A percentile compares a stretch with the other conserved stretches of the same genome.
phyloP scores from a whole-genome alignment of 2,113 vertebrate species.

The Brachyistius frenatus region DNA sequence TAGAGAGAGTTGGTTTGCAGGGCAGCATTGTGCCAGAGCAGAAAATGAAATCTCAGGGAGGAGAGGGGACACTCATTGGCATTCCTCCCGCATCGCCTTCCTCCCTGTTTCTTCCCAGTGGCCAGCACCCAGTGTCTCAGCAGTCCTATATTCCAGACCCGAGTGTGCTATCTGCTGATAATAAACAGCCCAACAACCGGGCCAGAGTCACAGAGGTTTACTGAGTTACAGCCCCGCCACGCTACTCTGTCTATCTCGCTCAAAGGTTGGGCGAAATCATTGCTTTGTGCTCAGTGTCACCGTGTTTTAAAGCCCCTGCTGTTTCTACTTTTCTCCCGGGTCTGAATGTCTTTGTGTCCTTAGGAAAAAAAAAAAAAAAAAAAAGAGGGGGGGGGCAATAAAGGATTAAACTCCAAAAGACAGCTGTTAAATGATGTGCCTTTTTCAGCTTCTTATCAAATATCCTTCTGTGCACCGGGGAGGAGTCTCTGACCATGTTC shows the following conservation, averaged over 20 bases:
- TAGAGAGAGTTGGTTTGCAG: conserved; percentile 44
- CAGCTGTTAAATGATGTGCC: conserved; percentile 68
- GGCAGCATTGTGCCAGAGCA: conserved; percentile 36
- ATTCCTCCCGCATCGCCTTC: conserved; percentile 71
- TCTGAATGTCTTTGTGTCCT: conserved; percentile 55
- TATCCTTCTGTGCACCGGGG: conserved; percentile 46
- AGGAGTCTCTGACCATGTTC: conserved; percentile 65
- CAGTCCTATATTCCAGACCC: conserved; percentile 64
- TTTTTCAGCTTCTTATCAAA: conserved; percentile 64
- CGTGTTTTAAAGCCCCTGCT: conserved; percentile 45
- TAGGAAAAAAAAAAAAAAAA: not conserved
- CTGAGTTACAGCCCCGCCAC: conserved; percentile 45
- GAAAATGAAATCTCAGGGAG: conserved; percentile 66
- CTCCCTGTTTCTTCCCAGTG: conserved; percentile 66
- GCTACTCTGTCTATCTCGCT: conserved; percentile 26
- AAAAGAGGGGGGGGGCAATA: conserved; percentile 37
- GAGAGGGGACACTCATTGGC: conserved; percentile 77
- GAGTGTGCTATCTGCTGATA: conserved; percentile 78
- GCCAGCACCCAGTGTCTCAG: conserved; percentile 66
- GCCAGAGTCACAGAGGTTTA: conserved; percentile 54
- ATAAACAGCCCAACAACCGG: conserved; percentile 65
- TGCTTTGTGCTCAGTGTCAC: conserved; percentile 56
- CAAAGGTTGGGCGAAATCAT: conserved; percentile 53
- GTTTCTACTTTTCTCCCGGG: conserved; percentile 42
- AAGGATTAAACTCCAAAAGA: conserved; percentile 65